Evolutionary conservation across 64 coral and sea anemone species (phyloP).

Genomic region (Pocillopora damicornis): DNA sequence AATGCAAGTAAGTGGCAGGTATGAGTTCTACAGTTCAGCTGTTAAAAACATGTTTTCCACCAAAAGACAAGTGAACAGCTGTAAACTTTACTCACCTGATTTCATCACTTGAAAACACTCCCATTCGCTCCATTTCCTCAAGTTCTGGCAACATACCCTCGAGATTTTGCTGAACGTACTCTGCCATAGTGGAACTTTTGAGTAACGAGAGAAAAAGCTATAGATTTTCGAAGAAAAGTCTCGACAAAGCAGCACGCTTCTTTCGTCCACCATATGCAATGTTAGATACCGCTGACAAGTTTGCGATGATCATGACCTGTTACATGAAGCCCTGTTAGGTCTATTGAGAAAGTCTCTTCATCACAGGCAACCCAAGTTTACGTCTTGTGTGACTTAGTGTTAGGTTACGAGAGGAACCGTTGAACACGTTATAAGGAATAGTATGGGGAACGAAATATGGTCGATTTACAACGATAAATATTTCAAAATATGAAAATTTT

Average conservation of each 20-base stretch:
- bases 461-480: too few relatives aligned
- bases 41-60: background rate
- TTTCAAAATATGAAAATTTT: too few relatives aligned
- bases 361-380: too few relatives aligned
- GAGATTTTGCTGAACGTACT: conserved; percentile 91
- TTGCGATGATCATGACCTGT: background rate
- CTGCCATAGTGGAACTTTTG: conserved; percentile 65
- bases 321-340: background rate
- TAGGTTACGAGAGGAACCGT: too few relatives aligned
- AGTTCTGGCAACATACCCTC: conserved; percentile 93
- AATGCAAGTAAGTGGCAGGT: too few relatives aligned
- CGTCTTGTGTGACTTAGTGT: too few relatives aligned
- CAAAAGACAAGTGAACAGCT: background rate
- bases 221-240: background rate
- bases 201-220: background rate
- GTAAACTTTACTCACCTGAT: conserved; percentile 58
- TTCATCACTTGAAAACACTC: conserved; percentile 81
- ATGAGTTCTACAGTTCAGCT: background rate
- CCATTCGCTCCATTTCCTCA: conserved; percentile 86
- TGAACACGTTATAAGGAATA: too few relatives aligned
- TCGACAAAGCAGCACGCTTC: too few relatives aligned
- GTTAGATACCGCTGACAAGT: background rate
- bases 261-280: conserved; percentile 5
- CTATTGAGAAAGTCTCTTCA: background rate
- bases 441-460: too few relatives aligned